Evolutionary conservation across 37 sponge, comb jelly and placozoan genomes (phyloP), one percentile per base, ranked within the genome.

Genomic region (Crambe crambe): DNA sequence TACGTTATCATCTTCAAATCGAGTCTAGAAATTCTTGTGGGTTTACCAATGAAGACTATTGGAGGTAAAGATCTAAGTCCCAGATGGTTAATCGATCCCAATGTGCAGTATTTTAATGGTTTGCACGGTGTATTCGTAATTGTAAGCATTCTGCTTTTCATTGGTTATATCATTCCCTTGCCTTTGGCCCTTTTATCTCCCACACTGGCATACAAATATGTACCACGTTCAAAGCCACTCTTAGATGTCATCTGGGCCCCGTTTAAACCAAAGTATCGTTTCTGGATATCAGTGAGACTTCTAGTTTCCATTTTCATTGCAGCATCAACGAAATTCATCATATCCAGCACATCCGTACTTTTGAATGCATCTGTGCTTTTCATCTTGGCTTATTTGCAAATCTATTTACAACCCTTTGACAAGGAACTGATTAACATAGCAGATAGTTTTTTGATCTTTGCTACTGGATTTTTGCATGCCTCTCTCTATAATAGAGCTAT

Each of bases 51-150:
- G 3, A 5, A 38, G 0, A 82, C 78, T 29, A 3, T 38, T 40
- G 60, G n/a, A 1, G 78, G 65, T 2, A n/a, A n/a, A n/a, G 25
- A 29, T 23, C 25, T 29, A 22, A 58, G 37, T 1, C 26, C 56
- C 2, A 76, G 83, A 5, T 88, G 89, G 89, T 54, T 26, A 6
- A 37, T 36, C 27, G 89, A 88, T 70, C 79, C 83, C 37, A 88
- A 56, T 54, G n/a, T 51, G 2, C 8, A 20, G 23, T 88, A 88
- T 64, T 82, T 72, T 66, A n/a, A 62, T 4, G 85, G 76, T 9
- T 69, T 3, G 8, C 85, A 85, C 57, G 66, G 20, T 3, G 37
- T 88, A 26, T 41, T 72, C 1, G 56, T 35, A 20, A 37, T 64
- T 26, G 27, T 83, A 30, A 41, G 74, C 1, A 8, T 77, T 37